A percentile compares a stretch with the other conserved stretches of the same genome.
Conservation (phyloP, 2,797 vertebrate genomes). For the Echiichthys vipera region DNA sequence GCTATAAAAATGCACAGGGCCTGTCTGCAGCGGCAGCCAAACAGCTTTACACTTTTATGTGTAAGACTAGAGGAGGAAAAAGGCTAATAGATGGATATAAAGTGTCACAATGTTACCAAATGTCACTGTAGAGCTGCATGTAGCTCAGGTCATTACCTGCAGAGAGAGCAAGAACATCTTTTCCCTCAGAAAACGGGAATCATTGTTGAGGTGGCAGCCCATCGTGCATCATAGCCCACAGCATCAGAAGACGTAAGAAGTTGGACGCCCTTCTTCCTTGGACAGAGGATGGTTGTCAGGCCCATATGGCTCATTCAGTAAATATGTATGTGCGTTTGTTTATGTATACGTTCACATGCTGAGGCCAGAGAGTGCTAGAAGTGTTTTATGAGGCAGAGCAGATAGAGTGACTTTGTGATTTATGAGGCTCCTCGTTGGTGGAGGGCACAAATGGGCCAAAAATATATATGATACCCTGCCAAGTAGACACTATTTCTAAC, state of each 20-base stretch:
- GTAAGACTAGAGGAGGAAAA: slow-evolving; percentile 73
- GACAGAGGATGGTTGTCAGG: slow-evolving; percentile 21
- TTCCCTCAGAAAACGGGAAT: slow-evolving; percentile 42
- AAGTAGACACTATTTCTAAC: slow-evolving; percentile 24
- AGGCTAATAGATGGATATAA: slow-evolving; percentile 68
- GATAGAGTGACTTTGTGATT: slow-evolving; percentile 69
- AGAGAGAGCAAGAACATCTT: slow-evolving; percentile 39
- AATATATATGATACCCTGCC: slow-evolving; percentile 45
- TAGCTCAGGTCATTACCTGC: slow-evolving; percentile 45
- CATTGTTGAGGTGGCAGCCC: slow-evolving; percentile 29
- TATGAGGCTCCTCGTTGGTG: slow-evolving; percentile 47
- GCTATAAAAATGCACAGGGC: slow-evolving; percentile 54
- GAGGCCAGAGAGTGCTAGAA: slow-evolving; percentile 22
- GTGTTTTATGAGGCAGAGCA: slow-evolving; percentile 57
- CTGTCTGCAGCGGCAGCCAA: slow-evolving; percentile 54
- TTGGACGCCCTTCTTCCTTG: slow-evolving; percentile 1
- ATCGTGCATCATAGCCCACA: slow-evolving; percentile 21
- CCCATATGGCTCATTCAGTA: slow-evolving; percentile 21
- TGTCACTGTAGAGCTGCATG: slow-evolving; percentile 50
- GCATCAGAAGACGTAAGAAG: slow-evolving; percentile 27
- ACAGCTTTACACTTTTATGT: slow-evolving; percentile 81
- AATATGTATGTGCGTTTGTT: slow-evolving; percentile 11
- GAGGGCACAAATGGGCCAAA: slow-evolving; percentile 47
- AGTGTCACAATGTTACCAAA: slow-evolving; percentile 62
- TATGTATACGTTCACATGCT: slow-evolving; percentile 29